Conservation (phyloP, 1,140 invertebrate species). For the Trachymyrmex cornetzi region DNA sequence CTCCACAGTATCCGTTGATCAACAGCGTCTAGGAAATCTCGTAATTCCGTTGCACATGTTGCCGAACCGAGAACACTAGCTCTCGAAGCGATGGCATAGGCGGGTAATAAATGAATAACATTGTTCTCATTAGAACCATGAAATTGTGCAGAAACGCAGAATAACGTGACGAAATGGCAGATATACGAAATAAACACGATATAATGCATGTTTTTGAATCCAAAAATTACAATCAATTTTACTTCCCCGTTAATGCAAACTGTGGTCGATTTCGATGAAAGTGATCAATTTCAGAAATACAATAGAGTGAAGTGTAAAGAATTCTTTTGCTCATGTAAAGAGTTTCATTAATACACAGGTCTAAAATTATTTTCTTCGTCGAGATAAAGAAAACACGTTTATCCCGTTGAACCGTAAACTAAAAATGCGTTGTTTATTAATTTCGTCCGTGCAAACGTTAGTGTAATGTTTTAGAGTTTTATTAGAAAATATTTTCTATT, state of each 20-base stretch:
- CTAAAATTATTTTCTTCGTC: too few species aligned
- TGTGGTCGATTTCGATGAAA: background rate
- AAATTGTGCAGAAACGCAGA: slow-evolving; percentile 13
- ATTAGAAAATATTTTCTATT: background rate
- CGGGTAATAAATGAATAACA: slow-evolving; percentile 67
- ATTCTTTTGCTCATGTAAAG: background rate
- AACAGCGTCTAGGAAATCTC: slow-evolving; percentile 73
- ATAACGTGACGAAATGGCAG: background rate
- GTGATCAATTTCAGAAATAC: background rate
- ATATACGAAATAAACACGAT: slow-evolving; percentile 2
- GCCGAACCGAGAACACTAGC: slow-evolving; percentile 68
- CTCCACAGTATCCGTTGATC: slow-evolving; percentile 79
- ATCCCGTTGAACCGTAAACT: too few species aligned
- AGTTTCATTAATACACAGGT: background rate
- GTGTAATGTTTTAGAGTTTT: background rate
- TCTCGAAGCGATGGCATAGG: slow-evolving; percentile 76
- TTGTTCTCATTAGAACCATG: background rate
- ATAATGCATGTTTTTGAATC: slow-evolving; percentile 5
- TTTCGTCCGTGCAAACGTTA: too few species aligned
- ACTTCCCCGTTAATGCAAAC: background rate
- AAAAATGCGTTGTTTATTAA: too few species aligned
- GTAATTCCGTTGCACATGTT: slow-evolving; percentile 76
- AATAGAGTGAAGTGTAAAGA: background rate
- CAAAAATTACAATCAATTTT: background rate
- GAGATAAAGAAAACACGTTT: too few species aligned